A percentile compares a stretch with the other conserved stretches of the same genome.
Conservation (phyloP, 2,888 invertebrate genomes). For the Clusia tigrina region DNA sequence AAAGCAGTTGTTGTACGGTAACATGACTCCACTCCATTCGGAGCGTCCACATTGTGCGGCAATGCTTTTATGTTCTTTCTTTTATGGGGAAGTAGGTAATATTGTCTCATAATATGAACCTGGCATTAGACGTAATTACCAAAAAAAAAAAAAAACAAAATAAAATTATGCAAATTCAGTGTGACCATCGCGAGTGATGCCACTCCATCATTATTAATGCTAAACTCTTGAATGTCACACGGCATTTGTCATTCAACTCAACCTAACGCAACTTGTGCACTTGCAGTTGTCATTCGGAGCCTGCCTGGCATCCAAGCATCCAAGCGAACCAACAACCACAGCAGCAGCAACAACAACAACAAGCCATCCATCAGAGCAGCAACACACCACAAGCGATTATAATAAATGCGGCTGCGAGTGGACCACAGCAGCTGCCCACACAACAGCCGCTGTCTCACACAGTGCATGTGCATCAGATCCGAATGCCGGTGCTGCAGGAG, state of each 20-base stretch:
- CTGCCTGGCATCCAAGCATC: slow-evolving; percentile 15
- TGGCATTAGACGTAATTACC: too few relatives aligned
- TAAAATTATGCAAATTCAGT: too few relatives aligned
- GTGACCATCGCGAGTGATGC: too few relatives aligned
- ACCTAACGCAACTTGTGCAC: slow-evolving; percentile 22
- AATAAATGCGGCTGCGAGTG: slow-evolving; percentile 56
- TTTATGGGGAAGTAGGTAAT: too few relatives aligned
- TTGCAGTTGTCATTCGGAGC: slow-evolving; percentile 41
- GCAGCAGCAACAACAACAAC: slow-evolving; percentile 26
- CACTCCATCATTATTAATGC: not conserved
- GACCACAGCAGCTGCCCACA: slow-evolving; percentile 30
- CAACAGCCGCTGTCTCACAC: slow-evolving; percentile 27
- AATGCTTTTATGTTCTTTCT: too few relatives aligned
- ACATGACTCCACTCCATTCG: too few relatives aligned
- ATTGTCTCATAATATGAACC: too few relatives aligned
- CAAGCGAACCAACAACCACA: slow-evolving; percentile 13
- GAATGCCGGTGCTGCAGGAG: slow-evolving; percentile 42
- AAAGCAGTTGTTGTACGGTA: too few relatives aligned
- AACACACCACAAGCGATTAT: slow-evolving; percentile 46
- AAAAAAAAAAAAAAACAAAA: too few relatives aligned
- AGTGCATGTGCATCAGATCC: slow-evolving; percentile 29
- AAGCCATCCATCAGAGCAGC: slow-evolving; percentile 29
- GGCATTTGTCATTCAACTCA: not conserved
- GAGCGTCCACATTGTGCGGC: too few relatives aligned
- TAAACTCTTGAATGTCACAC: not conserved